Percentiles rank a stretch among this genome's conserved stretches.
These are phyloP conservation scores for Salminus brasiliensis DNA, from an alignment of 2,113 vertebrate species.

Conservation along the genomic window DNA sequence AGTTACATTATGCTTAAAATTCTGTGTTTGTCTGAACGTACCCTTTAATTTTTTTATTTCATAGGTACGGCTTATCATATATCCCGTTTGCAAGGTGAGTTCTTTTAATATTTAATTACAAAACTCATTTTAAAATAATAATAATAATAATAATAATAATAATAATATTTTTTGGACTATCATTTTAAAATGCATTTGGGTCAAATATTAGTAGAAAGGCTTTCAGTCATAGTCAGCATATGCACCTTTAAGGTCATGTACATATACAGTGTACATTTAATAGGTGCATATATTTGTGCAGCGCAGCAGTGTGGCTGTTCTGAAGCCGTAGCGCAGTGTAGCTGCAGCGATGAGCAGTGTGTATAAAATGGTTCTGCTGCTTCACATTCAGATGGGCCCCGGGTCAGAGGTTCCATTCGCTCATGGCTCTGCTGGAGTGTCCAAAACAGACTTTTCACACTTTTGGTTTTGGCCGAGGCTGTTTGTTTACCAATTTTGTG, in stretches of 20 bases:
- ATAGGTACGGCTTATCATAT: conserved; percentile 56
- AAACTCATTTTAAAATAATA: not conserved
- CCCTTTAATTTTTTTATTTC: not conserved
- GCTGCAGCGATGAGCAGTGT: not conserved
- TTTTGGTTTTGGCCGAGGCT: conserved; percentile 44
- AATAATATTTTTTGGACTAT: no score
- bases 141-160: not conserved
- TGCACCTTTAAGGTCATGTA: not conserved
- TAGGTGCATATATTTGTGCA: not conserved
- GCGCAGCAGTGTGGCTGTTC: not conserved
- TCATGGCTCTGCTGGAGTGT: conserved; percentile 18
- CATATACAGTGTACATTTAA: not conserved
- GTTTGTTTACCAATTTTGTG: conserved; percentile 51
- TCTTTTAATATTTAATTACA: not conserved
- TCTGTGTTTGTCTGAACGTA: not conserved
- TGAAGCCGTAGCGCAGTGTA: not conserved
- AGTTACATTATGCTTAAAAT: not conserved
- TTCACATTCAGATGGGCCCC: not conserved
- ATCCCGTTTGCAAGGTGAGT: conserved; percentile 59
- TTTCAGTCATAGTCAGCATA: no score
- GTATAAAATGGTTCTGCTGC: not conserved
- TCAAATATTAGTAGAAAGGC: no score
- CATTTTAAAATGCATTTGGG: no score
- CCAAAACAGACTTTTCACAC: conserved; percentile 40
- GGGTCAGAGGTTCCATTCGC: conserved; percentile 20